A percentile compares a stretch with the other conserved stretches of the same genome.
Evolutionary conservation across 2,113 vertebrate species (phyloP).

Genomic region (Ammodramus savannarum): DNA sequence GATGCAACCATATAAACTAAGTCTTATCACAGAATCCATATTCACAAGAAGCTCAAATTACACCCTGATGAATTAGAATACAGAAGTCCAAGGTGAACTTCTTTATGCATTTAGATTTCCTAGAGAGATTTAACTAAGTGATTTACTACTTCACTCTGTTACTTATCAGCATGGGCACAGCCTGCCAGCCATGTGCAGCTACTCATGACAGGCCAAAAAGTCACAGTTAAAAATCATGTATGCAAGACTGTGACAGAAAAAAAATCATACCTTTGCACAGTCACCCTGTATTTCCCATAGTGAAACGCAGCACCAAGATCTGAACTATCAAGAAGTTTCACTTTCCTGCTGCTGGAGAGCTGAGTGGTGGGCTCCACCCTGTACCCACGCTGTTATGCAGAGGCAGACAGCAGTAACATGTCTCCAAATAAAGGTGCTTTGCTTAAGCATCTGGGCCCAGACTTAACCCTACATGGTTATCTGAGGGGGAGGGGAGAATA

Average conservation of each 20-base stretch:
- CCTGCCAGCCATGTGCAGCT: background rate
- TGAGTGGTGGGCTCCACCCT: background rate
- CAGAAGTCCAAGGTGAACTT: background rate
- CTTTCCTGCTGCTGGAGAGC: background rate
- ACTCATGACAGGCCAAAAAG: background rate
- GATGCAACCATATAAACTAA: background rate
- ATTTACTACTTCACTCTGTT: background rate
- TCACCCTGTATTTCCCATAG: background rate
- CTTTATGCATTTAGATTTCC: background rate
- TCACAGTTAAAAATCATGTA: background rate
- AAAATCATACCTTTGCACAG: background rate
- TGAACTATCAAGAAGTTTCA: background rate
- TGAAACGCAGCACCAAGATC: background rate
- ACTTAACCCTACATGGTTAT: background rate
- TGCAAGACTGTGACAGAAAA: background rate
- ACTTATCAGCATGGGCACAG: background rate
- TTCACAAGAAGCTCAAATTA: background rate
- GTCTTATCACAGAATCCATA: background rate
- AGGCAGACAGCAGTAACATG: background rate
- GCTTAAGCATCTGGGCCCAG: background rate
- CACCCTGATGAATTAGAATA: background rate
- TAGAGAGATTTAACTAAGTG: background rate
- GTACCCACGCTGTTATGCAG: background rate
- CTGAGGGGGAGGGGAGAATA: fast-evolving
- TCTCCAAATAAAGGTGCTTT: background rate